Conservation (phyloP, 1,140 invertebrate genomes). For the Polyergus mexicanus region DNA sequence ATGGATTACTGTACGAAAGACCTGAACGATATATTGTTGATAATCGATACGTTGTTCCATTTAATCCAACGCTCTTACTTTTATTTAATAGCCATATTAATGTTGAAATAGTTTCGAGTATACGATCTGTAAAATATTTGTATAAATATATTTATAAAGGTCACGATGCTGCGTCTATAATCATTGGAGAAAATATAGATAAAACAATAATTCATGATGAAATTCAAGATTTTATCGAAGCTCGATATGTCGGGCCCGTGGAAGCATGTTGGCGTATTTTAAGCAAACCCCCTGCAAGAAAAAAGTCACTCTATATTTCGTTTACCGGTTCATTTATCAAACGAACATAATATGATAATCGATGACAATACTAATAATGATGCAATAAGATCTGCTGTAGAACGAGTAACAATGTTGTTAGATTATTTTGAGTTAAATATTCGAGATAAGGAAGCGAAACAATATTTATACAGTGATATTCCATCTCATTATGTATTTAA, state of each 20-base stretch:
- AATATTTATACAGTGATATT: slow-evolving; percentile 11
- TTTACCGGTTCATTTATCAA: neutral
- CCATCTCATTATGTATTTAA: slow-evolving; percentile 20
- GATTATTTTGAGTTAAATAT: slow-evolving; percentile 1
- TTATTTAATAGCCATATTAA: no score
- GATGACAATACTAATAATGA: neutral
- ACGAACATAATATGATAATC: neutral
- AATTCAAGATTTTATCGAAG: slow-evolving; percentile 4
- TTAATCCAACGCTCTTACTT: no score
- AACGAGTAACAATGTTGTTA: neutral
- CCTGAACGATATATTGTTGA: no score
- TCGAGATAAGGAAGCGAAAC: neutral
- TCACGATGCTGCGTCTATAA: neutral
- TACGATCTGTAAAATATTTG: no score
- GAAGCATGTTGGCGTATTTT: slow-evolving; percentile 15
- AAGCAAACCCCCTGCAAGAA: slow-evolving; percentile 1
- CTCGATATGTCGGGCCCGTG: neutral
- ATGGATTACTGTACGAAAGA: no score
- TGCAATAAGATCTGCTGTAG: neutral
- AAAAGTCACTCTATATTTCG: slow-evolving; percentile 5
- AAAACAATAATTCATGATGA: neutral
- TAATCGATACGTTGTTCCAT: no score
- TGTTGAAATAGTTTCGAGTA: no score
- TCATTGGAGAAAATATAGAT: neutral
- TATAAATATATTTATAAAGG: neutral